These are phyloP conservation scores for Aplocera efformata DNA, from an alignment of 2,888 invertebrate species.

Conservation along the genomic window DNA sequence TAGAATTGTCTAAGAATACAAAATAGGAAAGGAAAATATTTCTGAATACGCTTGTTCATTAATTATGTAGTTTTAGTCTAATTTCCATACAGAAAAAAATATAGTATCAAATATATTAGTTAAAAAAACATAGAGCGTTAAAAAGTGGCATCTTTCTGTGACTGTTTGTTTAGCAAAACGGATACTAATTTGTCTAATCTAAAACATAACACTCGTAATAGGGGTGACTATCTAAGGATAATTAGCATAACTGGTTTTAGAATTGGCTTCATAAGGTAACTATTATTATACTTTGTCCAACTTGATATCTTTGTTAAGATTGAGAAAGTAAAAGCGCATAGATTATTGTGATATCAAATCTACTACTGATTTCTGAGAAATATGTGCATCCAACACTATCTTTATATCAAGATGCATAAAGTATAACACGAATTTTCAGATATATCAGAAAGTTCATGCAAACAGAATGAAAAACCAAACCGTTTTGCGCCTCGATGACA, in stretches of 20 bases:
- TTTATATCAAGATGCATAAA: conserved; percentile 11
- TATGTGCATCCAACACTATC: neutral
- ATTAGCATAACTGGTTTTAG: neutral
- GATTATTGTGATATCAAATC: no score
- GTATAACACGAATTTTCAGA: conserved; percentile 6
- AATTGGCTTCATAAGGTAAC: neutral
- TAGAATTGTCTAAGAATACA: no score
- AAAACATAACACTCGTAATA: conserved; percentile 6
- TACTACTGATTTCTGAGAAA: no score
- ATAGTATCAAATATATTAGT: conserved; percentile 2
- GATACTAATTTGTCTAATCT: conserved; percentile 13
- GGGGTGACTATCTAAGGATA: conserved; percentile 1
- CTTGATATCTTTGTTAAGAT: no score
- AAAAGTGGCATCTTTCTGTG: conserved; percentile 29
- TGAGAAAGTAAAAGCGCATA: no score
- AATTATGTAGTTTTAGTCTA: no score
- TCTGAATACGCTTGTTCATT: conserved; percentile 11
- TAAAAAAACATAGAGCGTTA: no score
- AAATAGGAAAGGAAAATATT: neutral
- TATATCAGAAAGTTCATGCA: conserved; percentile 32
- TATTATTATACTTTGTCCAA: conserved; percentile 3
- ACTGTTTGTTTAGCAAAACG: conserved; percentile 16
- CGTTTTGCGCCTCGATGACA: conserved; percentile 98
- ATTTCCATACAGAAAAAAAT: neutral
- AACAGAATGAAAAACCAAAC: conserved; percentile 74